These are phyloP conservation scores for Empis stercorea DNA, from an alignment of 2,888 invertebrate genomes.

Conservation along the genomic window DNA sequence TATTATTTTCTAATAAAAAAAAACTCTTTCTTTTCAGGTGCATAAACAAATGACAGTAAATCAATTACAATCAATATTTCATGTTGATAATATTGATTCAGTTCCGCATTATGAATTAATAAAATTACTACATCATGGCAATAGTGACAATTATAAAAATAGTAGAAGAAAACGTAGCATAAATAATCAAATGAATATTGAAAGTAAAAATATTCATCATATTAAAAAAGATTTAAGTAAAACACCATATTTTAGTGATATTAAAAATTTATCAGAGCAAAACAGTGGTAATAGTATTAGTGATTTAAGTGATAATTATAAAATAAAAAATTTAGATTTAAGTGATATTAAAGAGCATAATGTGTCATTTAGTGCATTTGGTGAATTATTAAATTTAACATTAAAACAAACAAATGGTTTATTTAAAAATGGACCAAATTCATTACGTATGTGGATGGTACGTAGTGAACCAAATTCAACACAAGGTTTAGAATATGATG, in stretches of 20 bases:
- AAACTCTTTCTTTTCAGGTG: conserved; percentile 46
- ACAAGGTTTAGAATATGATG: conserved; percentile 66
- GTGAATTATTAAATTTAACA: conserved; percentile 57
- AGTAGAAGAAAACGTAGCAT: conserved; percentile 17
- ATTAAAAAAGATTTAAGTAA: conserved; percentile 38
- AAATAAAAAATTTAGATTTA: conserved; percentile 17
- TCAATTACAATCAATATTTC: conserved; percentile 70
- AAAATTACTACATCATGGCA: conserved; percentile 51
- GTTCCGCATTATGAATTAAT: conserved; percentile 80
- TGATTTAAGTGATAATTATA: conserved; percentile 14
- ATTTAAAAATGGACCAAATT: conserved; percentile 49
- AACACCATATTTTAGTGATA: conserved; percentile 32
- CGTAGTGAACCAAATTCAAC: conserved; percentile 64
- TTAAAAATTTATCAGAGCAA: conserved; percentile 20
- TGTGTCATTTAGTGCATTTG: conserved; percentile 70
- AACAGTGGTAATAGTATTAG: conserved; percentile 16
- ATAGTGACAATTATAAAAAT: conserved; percentile 19
- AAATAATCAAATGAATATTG: conserved; percentile 10
- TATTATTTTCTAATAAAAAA: background rate
- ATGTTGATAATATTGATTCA: conserved; percentile 62
- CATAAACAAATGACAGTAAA: conserved; percentile 80
- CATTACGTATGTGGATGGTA: conserved; percentile 67
- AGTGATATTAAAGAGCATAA: conserved; percentile 37
- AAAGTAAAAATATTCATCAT: conserved; percentile 24
- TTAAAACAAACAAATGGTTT: conserved; percentile 66